Evolutionary conservation across 2,797 vertebrate genomes (phyloP), one percentile per base, ranked within the genome.

Genomic region (Sarcoramphus papa): DNA sequence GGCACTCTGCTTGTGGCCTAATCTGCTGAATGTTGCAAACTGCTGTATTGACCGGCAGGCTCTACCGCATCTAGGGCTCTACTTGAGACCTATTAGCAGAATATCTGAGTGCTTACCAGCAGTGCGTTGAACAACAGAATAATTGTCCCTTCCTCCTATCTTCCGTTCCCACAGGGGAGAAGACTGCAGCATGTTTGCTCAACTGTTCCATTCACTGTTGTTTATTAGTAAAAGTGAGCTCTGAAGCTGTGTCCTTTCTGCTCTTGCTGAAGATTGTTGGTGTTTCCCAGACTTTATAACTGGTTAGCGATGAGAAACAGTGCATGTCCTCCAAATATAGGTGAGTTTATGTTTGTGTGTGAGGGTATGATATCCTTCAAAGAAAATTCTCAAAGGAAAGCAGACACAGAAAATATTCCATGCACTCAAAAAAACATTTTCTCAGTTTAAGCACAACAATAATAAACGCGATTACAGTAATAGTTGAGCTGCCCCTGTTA

Each of bases 1-100:
- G 67, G 63, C 31, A 10, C 33, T 37, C 28, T 51, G 65, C n/a
- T 21, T 18, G 12, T 18, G 41, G 41, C 33, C 18, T 35, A 3
- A 67, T 37, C 27, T 43, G 41, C 19, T n/a, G 33, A 45, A 25
- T 7, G 53, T 12, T 78, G n/a, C 57, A 14, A 73, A 41, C 24
- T 23, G 45, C 68, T 0, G 0, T 23, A 25, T 14, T 16, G 47
- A 22, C 23, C 1, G 0, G 20, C 22, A 31, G 24, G 23, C 22
- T 60, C 28, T 64, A 13, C n/a, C 4, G 4, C 40, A 33, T 19
- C 56, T 22, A 7, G 20, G 33, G 22, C 41, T 64, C 40, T 68
- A 12, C 50, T 14, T 33, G 24, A 57, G 80, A 51, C 48, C 35
- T 43, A 2, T 23, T 37, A 68, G 48, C 28, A n/a, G 30, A 22